A percentile compares a stretch with the other conserved stretches of the same genome.
Evolutionary conservation across 2,797 vertebrate genomes (phyloP).

Genomic region (Numenius phaeopus): DNA sequence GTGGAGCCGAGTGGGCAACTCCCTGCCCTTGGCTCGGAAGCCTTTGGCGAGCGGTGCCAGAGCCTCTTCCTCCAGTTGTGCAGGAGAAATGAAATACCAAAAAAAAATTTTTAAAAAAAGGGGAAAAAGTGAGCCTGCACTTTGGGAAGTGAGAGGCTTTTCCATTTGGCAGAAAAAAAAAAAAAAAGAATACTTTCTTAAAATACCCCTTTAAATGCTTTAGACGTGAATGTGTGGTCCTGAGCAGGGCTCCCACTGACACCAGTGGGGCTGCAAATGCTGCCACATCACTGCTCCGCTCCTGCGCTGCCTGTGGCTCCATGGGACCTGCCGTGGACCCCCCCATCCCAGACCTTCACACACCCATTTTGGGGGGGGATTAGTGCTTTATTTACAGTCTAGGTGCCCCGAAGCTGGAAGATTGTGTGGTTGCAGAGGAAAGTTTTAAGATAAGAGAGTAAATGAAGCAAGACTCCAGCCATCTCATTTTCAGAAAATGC

Average conservation of each 20-base stretch:
- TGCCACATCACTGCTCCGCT: not conserved
- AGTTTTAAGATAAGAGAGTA: not conserved
- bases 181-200: not conserved
- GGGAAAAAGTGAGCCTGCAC: not conserved
- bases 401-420: not conserved
- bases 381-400: not conserved
- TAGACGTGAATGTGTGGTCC: not conserved
- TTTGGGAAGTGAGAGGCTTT: not conserved
- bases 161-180: not conserved
- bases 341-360: not conserved
- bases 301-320: not conserved
- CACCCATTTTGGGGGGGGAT: not conserved
- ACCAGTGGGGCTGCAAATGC: not conserved
- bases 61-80: not conserved
- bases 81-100: rapidly evolving
- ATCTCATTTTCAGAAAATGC: rapidly evolving
- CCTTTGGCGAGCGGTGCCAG: rapidly evolving
- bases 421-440: not conserved
- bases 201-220: not conserved
- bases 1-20: not conserved
- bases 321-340: not conserved
- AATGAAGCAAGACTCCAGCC: not conserved
- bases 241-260: not conserved
- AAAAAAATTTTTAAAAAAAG: not conserved
- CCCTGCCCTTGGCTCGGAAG: not conserved